Evolutionary conservation across 2,888 invertebrate species (phyloP), one percentile per base, ranked within the genome.

Genomic region (Rhabditoides inermis): DNA sequence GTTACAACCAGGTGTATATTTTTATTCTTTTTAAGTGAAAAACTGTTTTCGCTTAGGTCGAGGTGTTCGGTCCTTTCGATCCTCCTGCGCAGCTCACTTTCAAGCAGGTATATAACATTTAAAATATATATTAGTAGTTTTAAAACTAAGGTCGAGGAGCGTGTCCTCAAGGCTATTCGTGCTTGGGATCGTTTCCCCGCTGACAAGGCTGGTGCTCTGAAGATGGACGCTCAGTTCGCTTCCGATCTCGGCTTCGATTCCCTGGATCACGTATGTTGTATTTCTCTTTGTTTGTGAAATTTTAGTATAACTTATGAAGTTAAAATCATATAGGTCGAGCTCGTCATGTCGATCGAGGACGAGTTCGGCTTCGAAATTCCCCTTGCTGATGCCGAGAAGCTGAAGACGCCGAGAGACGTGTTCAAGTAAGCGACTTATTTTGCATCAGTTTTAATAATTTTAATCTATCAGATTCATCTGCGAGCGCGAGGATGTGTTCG

Each of bases 331-430:
- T 42, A 64, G 81, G 94, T 98, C 45, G 95, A 98, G 81, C 87
- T 98, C 50, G 90, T 95, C 63, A 95, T 95, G 92, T 91, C 92
- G 0, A 89, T 98, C 84, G 95, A 98, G 81, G 95, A 95, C 82
- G 95, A 95, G 81, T 98, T 98, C 81, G 90, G 84, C 36, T 65
- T 68, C 51, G 68, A 68, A 48, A 64, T 68, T 44, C 65, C 68
- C 20, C 53, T 65, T 18, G 51, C 53, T 47, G 65, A 68, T 39
- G 55, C 62, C 2, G 68, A 68, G 45, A 62, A 62, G 39, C 57
- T 68, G 57, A 63, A 60, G 40, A 52, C 55, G 22, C 58, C 58
- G 15, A 39, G 44, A 28, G 61, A 59, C 44, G 58, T 61, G 26
- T 56, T 53, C 53, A 58, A 55, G 49, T 57, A 35, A 37, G 46